Conservation (phyloP, 2,113 vertebrate species). For the Mirounga angustirostris region DNA sequence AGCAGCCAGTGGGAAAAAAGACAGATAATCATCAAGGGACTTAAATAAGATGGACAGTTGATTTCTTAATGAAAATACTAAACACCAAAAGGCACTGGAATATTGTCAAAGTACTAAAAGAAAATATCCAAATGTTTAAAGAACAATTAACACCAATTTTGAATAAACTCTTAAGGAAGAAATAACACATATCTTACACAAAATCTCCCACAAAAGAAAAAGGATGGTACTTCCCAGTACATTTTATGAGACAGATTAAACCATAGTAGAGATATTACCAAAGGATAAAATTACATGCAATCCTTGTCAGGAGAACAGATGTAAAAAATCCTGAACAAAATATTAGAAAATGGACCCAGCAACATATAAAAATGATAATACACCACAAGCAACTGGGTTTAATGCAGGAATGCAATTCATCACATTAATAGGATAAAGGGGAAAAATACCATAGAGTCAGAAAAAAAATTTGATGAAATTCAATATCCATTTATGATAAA, state of each 20-base stretch:
- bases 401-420: background rate
- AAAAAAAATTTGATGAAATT: slow-evolving; percentile 5
- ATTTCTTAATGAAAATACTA: slow-evolving; percentile 41
- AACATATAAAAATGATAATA: background rate
- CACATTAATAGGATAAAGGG: background rate
- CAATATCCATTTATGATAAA: background rate
- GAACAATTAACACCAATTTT: background rate
- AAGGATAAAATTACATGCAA: background rate
- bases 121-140: slow-evolving; percentile 48
- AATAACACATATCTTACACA: background rate
- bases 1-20: background rate
- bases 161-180: slow-evolving; percentile 26
- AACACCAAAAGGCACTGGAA: background rate
- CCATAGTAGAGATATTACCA: background rate
- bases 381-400: background rate
- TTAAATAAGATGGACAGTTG: background rate
- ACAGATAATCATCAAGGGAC: background rate
- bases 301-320: background rate
- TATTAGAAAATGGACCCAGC: background rate
- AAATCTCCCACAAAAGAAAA: background rate
- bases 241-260: slow-evolving; percentile 40
- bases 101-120: background rate
- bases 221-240: background rate
- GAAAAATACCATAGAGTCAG: background rate
- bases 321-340: background rate